A percentile compares a stretch with the other conserved stretches of the same genome.
Evolutionary conservation across 2,797 vertebrate species (phyloP).

Genomic region (Enteromius fasciolatus): DNA sequence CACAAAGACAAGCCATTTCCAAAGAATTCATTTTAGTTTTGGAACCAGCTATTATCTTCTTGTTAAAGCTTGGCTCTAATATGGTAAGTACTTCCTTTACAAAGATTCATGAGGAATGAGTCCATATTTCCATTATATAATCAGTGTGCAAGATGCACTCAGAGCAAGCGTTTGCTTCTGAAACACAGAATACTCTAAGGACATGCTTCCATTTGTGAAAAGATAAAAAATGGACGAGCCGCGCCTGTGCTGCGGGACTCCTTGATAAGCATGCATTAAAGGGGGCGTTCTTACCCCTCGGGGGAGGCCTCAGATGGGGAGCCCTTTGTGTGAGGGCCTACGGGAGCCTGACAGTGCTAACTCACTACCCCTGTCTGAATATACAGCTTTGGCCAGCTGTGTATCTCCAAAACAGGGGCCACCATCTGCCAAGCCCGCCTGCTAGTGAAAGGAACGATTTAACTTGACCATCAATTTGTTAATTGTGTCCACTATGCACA

Average conservation of each 20-base stretch:
- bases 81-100: neutral
- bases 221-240: neutral
- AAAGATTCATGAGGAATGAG: neutral
- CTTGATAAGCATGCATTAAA: slow-evolving; percentile 14
- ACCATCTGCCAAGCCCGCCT: slow-evolving; percentile 57
- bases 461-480: slow-evolving; percentile 59
- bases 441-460: slow-evolving; percentile 56
- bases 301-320: slow-evolving; percentile 39
- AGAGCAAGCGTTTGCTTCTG: neutral
- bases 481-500: slow-evolving; percentile 53
- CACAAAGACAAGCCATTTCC: neutral
- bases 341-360: slow-evolving; percentile 32
- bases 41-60: neutral
- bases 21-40: neutral
- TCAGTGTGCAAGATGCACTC: slow-evolving; percentile 1
- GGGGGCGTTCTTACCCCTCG: slow-evolving; percentile 28
- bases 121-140: slow-evolving; percentile 29
- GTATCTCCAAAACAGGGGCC: slow-evolving; percentile 31
- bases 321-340: slow-evolving; percentile 34
- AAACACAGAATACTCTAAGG: slow-evolving; percentile 27
- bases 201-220: slow-evolving; percentile 13
- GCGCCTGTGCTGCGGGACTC: neutral
- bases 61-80: neutral
- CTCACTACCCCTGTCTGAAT: slow-evolving; percentile 27
- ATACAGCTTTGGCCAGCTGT: slow-evolving; percentile 48